Evolutionary conservation across 2,113 vertebrate species (phyloP), one percentile per base, ranked within the genome.

Genomic region (Procavia capensis): DNA sequence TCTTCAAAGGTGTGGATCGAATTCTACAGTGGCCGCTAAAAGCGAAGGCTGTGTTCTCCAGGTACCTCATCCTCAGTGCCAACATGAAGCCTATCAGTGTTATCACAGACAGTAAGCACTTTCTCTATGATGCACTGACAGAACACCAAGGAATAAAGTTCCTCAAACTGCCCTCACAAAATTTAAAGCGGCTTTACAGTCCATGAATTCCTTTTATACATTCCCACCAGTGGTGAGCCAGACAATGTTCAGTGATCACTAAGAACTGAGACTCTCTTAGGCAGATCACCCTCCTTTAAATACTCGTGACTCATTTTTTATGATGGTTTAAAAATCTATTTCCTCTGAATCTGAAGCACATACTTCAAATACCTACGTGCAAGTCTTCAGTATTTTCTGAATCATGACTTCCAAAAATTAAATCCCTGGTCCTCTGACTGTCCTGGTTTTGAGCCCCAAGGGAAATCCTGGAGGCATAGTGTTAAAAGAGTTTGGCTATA

Each of bases 121-220:
- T 76, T 39, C 64, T 81, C 47, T 22, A 50, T 20, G 63, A 24
- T 0, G 41, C 47, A 34, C 63, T 29, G 9, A 22, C 19, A n/a
- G 10, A 9, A 29, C 22, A 27, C 17, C 10, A 25, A 0, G 4
- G 31, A 54, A 0, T 59, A n/a, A 29, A 0, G 25, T n/a, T 54
- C 11, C 31, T 14, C 20, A 5, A 22, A 22, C 1, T 1, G 25
- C 54, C 34, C 20, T 16, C 63, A 27, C 17, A 31, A 64, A 64
- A 61, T 6, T 72, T 64, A 50, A n/a, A 5, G 39, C 1, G 7
- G 29, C 8, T 5, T 19, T 13, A 31, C 74, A 22, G 16, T 0
- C 16, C 24, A 4, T 22, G 20, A 81, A n/a, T 1, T 36, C n/a
- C 36, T 72, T n/a, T 39, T 3, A 17, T 5, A 11, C 4, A 34